These are phyloP conservation scores for Drosophila pruinosa DNA, from an alignment of 1,140 invertebrate species.

Conservation along the genomic window DNA sequence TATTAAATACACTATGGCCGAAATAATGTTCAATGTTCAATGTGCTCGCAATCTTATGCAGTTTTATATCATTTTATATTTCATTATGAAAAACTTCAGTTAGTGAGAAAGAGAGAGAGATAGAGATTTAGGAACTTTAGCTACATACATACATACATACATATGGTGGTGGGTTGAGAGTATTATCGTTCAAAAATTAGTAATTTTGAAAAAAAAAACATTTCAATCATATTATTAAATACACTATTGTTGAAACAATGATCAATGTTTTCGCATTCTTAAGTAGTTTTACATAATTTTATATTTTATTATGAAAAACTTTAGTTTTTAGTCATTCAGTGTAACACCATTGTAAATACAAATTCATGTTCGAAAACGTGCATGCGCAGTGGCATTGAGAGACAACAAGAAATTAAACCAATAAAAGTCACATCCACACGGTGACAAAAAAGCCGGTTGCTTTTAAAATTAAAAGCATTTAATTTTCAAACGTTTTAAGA, in stretches of 20 bases:
- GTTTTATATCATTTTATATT: neutral
- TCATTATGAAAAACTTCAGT: neutral
- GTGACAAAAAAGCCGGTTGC: neutral
- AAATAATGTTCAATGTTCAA: neutral
- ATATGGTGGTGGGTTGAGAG: neutral
- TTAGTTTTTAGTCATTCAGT: too few relatives aligned
- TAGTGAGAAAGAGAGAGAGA: neutral
- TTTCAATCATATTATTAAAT: neutral
- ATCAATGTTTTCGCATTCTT: neutral
- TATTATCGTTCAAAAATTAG: neutral
- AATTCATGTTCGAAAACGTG: neutral
- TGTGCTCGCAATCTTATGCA: neutral
- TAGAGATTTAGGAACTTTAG: neutral
- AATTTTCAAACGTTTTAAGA: too few relatives aligned
- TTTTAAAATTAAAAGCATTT: neutral
- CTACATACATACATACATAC: too few relatives aligned
- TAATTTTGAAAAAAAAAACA: neutral
- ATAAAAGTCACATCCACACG: neutral
- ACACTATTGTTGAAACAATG: neutral
- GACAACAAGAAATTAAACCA: neutral
- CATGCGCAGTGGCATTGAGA: neutral
- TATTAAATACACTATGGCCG: neutral
- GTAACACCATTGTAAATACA: neutral
- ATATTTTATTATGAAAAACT: neutral
- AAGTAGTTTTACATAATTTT: neutral